phyloP scores from a whole-genome alignment of 2,888 invertebrate genomes.

The Drosophila hamatofila region DNA sequence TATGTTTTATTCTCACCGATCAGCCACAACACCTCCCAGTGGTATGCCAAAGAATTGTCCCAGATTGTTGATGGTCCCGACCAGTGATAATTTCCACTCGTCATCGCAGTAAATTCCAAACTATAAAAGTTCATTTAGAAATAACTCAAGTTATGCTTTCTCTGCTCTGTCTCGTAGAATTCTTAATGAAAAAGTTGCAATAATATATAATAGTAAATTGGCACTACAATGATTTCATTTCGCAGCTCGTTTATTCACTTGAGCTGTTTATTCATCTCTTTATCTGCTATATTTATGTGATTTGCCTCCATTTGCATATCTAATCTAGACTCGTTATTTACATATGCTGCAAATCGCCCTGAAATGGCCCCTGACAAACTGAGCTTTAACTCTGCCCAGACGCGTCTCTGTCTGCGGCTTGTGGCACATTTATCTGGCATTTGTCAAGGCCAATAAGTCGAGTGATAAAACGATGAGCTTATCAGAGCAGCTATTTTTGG shows the following conservation, averaged over 20 bases:
- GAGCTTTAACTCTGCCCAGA: not conserved
- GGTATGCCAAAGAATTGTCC: slow-evolving; percentile 91
- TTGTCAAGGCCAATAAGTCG: not conserved
- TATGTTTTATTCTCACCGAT: slow-evolving; percentile 86
- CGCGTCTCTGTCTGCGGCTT: not conserved
- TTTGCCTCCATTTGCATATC: slow-evolving; percentile 44
- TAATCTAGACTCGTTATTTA: slow-evolving; percentile 28
- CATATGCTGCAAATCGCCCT: slow-evolving; percentile 9
- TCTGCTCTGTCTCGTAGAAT: not conserved
- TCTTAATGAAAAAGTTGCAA: slow-evolving; percentile 36
- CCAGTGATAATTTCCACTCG: slow-evolving; percentile 90
- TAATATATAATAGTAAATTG: slow-evolving; percentile 23
- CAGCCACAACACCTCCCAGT: slow-evolving; percentile 88
- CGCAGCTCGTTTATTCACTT: slow-evolving; percentile 50
- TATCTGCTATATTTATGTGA: slow-evolving; percentile 17
- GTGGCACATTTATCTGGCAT: slow-evolving; percentile 22
- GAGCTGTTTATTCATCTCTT: slow-evolving; percentile 16
- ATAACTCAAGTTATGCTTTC: not conserved
- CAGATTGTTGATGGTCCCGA: slow-evolving; percentile 90
- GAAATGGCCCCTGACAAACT: slow-evolving; percentile 34
- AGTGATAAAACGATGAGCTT: slow-evolving; percentile 21
- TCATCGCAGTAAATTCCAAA: slow-evolving; percentile 83
- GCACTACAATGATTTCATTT: slow-evolving; percentile 24
- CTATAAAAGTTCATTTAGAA: slow-evolving; percentile 51
- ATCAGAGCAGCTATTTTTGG: slow-evolving; percentile 6